Evolutionary conservation across 2,888 invertebrate genomes (phyloP), one percentile per base, ranked within the genome.

Genomic region (Drosophila vallismaia): DNA sequence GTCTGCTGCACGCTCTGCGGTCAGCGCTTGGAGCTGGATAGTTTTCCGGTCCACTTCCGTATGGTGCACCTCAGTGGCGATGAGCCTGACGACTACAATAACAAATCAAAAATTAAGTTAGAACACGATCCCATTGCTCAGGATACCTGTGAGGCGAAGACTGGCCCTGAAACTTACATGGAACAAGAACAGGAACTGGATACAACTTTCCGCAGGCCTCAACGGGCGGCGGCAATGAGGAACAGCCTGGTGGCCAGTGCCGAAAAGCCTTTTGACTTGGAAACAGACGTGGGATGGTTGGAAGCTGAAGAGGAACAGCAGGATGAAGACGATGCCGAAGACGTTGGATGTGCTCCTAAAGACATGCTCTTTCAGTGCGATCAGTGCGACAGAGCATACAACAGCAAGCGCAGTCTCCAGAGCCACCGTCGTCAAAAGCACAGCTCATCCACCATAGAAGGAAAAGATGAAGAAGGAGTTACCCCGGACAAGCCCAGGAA

Each of bases 1-100:
- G 80, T 91, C 2, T 76, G 78, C 53, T 90, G 90, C 44, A 76
- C 83, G 29, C 51, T 89, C 3, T 90, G 90, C 51, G 77, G 76
- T 6, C 55, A 71, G 8, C 85, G 83, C 29, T 53, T 89, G 29
- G 55, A 73, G 33, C 76, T 77, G 33, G 81, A 77, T 2, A 62
- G 62, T 29, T 90, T 90, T 55, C 78, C 79, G 0, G 55, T 75
- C 4, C 90, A 90, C 53, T 90, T 90, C 59, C 76, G 66, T 5
- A 44, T 28, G 29, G 50, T 71, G 10, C 84, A 84, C 57, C 40
- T 87, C 3, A 40, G 48, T 3, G 55, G 46, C 4, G 28, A 12
- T 3, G 28, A 58, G 7, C 26, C 19, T 12, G 36, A 5, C 3
- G 3, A 56, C 19, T 69, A 19, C 10, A 24, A 44, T 24, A 4